These are phyloP conservation scores for Microcebus jonahi DNA, from an alignment of 2,113 vertebrate genomes.

Conservation along the genomic window DNA sequence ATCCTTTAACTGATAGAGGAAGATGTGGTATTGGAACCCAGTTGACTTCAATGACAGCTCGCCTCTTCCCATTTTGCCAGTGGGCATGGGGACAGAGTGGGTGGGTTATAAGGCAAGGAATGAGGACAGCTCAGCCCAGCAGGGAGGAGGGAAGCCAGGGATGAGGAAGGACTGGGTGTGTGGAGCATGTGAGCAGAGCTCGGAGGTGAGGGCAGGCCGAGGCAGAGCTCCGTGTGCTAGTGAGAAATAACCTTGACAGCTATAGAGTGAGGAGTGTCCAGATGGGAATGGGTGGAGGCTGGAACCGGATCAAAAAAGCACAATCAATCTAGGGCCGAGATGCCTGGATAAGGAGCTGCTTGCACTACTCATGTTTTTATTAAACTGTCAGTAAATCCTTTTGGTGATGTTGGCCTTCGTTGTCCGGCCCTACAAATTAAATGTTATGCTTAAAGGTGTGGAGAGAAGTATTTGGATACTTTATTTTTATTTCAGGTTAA, in stretches of 20 bases:
- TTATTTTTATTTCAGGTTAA: constrained; percentile 46
- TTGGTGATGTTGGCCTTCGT: background rate
- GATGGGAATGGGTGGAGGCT: constrained; percentile 28
- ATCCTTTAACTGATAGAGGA: background rate
- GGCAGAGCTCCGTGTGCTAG: background rate
- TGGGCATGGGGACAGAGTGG: background rate
- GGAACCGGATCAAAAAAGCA: background rate
- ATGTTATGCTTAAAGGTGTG: background rate
- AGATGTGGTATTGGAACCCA: background rate
- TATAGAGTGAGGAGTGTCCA: background rate
- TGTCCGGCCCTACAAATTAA: background rate
- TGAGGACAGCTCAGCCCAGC: background rate
- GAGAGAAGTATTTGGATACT: background rate
- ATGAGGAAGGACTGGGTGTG: background rate
- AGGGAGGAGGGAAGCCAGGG: background rate
- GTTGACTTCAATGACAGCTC: background rate
- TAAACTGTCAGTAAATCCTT: constrained; percentile 15
- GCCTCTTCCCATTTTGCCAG: background rate
- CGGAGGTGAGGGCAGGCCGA: background rate
- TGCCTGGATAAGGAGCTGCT: background rate
- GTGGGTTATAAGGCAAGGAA: background rate
- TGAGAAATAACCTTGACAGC: background rate
- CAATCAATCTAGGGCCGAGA: background rate
- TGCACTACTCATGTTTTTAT: background rate
- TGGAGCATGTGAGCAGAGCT: background rate